These are phyloP conservation scores for Lycia hirtaria DNA, from an alignment of 2,888 invertebrate species.

Conservation along the genomic window DNA sequence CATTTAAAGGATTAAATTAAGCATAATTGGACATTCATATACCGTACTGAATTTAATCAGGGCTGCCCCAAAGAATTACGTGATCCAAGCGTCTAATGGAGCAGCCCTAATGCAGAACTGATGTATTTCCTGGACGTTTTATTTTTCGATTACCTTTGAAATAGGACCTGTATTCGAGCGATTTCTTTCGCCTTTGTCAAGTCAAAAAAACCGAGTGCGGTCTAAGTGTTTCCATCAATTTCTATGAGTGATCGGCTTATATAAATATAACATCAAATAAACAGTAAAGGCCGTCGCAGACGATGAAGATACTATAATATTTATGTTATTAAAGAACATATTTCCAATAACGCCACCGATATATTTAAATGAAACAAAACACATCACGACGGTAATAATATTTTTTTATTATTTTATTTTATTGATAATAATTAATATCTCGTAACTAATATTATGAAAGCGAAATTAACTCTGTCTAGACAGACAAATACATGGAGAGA, in stretches of 20 bases:
- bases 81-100: constrained; percentile 44
- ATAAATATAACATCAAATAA: not conserved
- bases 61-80: constrained; percentile 44
- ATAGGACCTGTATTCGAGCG: constrained; percentile 9
- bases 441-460: too few species aligned
- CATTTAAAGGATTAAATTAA: constrained; percentile 48
- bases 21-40: constrained; percentile 48
- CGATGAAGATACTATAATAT: too few species aligned
- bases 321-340: too few species aligned
- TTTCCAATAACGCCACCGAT: too few species aligned
- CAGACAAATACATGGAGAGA: too few species aligned
- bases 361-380: too few species aligned
- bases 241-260: too few species aligned
- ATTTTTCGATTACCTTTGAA: constrained; percentile 22
- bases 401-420: too few species aligned
- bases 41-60: constrained; percentile 52
- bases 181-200: constrained; percentile 9
- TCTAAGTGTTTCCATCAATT: not conserved
- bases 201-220: not conserved
- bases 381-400: too few species aligned
- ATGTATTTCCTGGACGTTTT: constrained; percentile 34
- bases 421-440: too few species aligned
- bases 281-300: too few species aligned
- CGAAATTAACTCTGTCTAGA: too few species aligned
- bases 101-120: constrained; percentile 34